Conservation (phyloP, 2,113 vertebrate species). For the Lota lota region DNA sequence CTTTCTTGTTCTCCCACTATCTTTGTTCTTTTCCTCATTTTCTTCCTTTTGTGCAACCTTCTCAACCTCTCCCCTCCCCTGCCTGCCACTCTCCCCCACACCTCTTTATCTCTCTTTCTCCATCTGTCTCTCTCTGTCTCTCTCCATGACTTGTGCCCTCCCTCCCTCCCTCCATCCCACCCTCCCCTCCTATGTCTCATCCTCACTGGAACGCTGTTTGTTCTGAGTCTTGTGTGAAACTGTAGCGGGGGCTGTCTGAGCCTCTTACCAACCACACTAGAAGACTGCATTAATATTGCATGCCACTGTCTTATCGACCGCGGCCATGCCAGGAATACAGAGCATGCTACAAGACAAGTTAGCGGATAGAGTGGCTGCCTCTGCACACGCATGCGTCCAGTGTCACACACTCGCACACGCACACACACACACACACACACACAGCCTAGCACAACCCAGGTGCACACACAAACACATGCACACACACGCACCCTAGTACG, state of each 20-base stretch:
- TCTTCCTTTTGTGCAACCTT: slow-evolving; percentile 2
- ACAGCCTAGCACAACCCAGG: background rate
- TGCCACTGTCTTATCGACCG: slow-evolving; percentile 81
- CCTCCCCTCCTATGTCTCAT: slow-evolving; percentile 77
- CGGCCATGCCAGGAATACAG: slow-evolving; percentile 73
- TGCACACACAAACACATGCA: slow-evolving; percentile 14
- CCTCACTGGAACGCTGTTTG: slow-evolving; percentile 73
- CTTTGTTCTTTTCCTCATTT: slow-evolving; percentile 2
- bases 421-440: slow-evolving; percentile 1
- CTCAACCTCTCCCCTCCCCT: slow-evolving; percentile 10
- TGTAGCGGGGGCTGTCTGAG: slow-evolving; percentile 76
- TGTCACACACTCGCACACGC: slow-evolving; percentile 12
- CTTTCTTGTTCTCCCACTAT: slow-evolving; percentile 16
- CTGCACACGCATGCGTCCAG: background rate
- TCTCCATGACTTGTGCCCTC: slow-evolving; percentile 14
- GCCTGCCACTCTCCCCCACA: slow-evolving; percentile 19
- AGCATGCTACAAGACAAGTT: slow-evolving; percentile 55
- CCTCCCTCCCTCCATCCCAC: slow-evolving; percentile 56
- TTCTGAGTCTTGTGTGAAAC: slow-evolving; percentile 78
- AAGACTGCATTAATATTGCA: slow-evolving; percentile 95
- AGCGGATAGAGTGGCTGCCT: slow-evolving; percentile 49
- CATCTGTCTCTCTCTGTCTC: slow-evolving; percentile 15
- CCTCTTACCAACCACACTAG: slow-evolving; percentile 88
- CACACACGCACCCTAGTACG: slow-evolving; percentile 7
- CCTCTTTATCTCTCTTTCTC: slow-evolving; percentile 1